A percentile compares a stretch with the other conserved stretches of the same genome.
These are phyloP conservation scores for Vulpes lagopus DNA, from an alignment of 2,113 vertebrate species.

Conservation along the genomic window DNA sequence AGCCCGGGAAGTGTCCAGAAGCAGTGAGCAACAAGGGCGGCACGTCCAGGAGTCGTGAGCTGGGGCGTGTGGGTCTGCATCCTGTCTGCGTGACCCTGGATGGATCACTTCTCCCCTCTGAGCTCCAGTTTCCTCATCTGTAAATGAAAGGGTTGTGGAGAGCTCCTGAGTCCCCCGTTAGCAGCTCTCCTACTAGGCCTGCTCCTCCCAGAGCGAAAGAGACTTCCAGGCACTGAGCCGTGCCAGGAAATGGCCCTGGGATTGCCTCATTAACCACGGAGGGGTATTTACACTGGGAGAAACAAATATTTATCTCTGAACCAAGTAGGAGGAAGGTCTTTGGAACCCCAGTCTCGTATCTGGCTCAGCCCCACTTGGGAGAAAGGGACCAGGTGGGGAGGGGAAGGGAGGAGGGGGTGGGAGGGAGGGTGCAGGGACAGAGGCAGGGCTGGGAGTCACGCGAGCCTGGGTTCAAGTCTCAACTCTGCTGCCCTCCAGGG, in stretches of 20 bases:
- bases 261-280: constrained; percentile 83
- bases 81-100: constrained; percentile 16
- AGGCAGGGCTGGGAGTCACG: background rate
- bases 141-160: background rate
- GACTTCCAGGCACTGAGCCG: constrained; percentile 73
- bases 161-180: background rate
- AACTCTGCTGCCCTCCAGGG: background rate
- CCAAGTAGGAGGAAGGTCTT: constrained; percentile 68
- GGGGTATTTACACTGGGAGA: constrained; percentile 84
- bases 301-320: constrained; percentile 85
- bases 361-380: constrained; percentile 50
- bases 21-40: rapidly evolving
- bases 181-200: background rate
- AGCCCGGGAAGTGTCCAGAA: background rate
- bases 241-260: constrained; percentile 80
- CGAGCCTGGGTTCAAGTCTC: background rate
- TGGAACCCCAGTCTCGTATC: constrained; percentile 62
- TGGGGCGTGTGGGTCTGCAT: background rate
- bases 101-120: constrained; percentile 38
- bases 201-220: constrained; percentile 17
- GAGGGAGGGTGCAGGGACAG: background rate
- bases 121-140: background rate
- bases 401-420: background rate
- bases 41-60: background rate
- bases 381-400: background rate